These are phyloP conservation scores for Ancistrus triradiatus DNA, from an alignment of 2,113 vertebrate species.

Conservation along the genomic window DNA sequence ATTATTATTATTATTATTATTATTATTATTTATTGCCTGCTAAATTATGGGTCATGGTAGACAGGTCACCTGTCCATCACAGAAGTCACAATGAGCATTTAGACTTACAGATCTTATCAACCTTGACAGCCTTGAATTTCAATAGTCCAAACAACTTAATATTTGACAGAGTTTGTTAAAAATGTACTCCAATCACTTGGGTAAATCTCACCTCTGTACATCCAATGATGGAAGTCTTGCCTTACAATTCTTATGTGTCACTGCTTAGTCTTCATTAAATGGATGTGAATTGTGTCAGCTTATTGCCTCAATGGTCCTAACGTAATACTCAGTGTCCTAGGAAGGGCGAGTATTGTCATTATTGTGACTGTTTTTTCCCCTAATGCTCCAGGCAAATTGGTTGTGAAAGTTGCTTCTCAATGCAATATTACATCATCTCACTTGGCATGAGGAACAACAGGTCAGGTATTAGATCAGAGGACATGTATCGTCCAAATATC, in stretches of 20 bases:
- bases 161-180: no score
- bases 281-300: slow-evolving; percentile 58
- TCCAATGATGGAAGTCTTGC: slow-evolving; percentile 54
- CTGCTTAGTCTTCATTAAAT: slow-evolving; percentile 51
- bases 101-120: no score
- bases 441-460: no score
- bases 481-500: slow-evolving; percentile 34
- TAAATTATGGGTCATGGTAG: no score
- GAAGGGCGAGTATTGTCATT: slow-evolving; percentile 67
- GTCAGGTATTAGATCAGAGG: no score
- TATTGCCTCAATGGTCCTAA: slow-evolving; percentile 55
- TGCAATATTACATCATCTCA: slow-evolving; percentile 60
- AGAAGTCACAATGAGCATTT: no score
- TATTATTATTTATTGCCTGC: no score
- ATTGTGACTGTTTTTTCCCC: slow-evolving; percentile 43
- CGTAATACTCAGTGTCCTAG: slow-evolving; percentile 58
- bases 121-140: background rate
- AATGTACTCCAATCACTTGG: slow-evolving; percentile 6
- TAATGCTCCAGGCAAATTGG: slow-evolving; percentile 45
- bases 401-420: slow-evolving; percentile 50
- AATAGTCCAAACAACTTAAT: background rate
- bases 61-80: no score
- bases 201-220: slow-evolving; percentile 30
- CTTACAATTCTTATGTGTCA: slow-evolving; percentile 59
- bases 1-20: no score